Evolutionary conservation across 2,888 invertebrate genomes (phyloP).

Genomic region (Leucozona laternaria): DNA sequence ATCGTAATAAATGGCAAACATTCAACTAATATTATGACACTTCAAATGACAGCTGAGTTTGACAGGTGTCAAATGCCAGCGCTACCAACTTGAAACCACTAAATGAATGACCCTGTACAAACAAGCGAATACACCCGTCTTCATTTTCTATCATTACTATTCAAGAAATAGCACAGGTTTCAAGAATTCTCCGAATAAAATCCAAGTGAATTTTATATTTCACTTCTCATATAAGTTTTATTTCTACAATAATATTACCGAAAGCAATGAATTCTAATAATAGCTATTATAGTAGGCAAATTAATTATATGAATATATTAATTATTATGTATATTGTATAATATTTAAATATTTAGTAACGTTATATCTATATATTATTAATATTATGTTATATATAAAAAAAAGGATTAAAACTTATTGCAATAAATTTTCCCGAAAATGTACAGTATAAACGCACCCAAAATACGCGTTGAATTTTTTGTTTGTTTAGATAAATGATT

Average conservation of each 20-base stretch:
- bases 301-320: slow-evolving; percentile 66
- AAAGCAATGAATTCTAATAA: slow-evolving; percentile 64
- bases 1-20: too few relatives aligned
- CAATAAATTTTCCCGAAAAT: slow-evolving; percentile 67
- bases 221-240: slow-evolving; percentile 70
- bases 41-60: too few relatives aligned
- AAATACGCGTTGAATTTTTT: slow-evolving; percentile 47
- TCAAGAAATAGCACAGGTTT: too few relatives aligned
- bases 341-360: slow-evolving; percentile 70
- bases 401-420: slow-evolving; percentile 70
- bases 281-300: slow-evolving; percentile 63
- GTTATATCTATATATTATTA: slow-evolving; percentile 63
- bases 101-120: too few relatives aligned
- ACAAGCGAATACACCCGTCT: too few relatives aligned
- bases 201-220: slow-evolving; percentile 52
- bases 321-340: slow-evolving; percentile 47
- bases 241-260: slow-evolving; percentile 57
- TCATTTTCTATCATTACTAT: too few relatives aligned
- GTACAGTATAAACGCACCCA: slow-evolving; percentile 67
- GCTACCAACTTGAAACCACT: too few relatives aligned
- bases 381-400: slow-evolving; percentile 51
- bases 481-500: slow-evolving; percentile 33
- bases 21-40: too few relatives aligned
- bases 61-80: too few relatives aligned
- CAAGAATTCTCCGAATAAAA: background rate